Conservation (phyloP, 2,797 vertebrate genomes). For the Phalanger gymnotis region DNA sequence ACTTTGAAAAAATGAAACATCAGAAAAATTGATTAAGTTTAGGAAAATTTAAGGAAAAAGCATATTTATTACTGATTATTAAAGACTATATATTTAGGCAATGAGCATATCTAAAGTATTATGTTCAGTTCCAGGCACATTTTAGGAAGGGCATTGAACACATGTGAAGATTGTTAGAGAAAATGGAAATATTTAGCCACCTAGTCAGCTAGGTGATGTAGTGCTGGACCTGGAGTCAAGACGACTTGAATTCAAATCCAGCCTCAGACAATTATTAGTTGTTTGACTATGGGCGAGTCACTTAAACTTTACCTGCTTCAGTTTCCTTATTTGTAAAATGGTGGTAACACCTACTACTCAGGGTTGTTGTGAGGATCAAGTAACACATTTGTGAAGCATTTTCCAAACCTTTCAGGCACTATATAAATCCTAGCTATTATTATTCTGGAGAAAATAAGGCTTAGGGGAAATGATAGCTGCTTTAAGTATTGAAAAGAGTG, state of each 20-base stretch:
- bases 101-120: not conserved
- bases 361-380: not conserved
- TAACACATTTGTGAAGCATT: not conserved
- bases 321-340: not conserved
- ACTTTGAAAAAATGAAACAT: conserved; percentile 6
- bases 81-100: not conserved
- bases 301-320: too few relatives aligned
- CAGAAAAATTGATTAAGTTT: not conserved
- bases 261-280: too few relatives aligned
- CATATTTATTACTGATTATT: not conserved
- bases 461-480: not conserved
- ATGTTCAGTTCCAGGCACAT: not conserved
- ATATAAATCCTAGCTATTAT: not conserved
- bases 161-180: not conserved
- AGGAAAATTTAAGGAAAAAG: not conserved
- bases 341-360: not conserved
- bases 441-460: not conserved
- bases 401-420: not conserved
- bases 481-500: not conserved
- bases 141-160: not conserved
- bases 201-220: too few relatives aligned
- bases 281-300: not conserved
- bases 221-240: too few relatives aligned
- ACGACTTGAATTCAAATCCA: too few relatives aligned
- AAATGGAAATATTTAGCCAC: not conserved